A percentile compares a stretch with the other conserved stretches of the same genome.
Evolutionary conservation across 2,113 vertebrate species (phyloP).

Genomic region (Corythornis cristatus): DNA sequence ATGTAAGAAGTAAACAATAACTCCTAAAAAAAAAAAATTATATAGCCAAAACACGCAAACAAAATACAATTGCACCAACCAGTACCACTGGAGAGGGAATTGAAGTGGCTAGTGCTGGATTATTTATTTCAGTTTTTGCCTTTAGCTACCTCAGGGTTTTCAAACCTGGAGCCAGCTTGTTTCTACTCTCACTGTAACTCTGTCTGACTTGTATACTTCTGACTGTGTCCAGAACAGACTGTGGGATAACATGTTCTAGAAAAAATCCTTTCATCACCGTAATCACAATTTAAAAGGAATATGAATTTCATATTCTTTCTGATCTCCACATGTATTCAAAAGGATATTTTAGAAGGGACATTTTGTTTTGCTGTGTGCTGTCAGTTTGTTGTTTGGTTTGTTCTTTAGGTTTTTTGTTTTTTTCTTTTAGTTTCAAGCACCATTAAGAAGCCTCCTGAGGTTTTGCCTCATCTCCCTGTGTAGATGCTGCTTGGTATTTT

Average conservation of each 20-base stretch:
- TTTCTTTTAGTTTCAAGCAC: neutral
- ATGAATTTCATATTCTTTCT: neutral
- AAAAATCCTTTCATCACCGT: neutral
- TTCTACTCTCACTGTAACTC: neutral
- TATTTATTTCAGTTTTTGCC: neutral
- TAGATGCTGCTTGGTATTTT: neutral
- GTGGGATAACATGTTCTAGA: neutral
- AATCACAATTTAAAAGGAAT: neutral
- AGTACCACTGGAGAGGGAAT: neutral
- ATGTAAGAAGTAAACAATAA: neutral
- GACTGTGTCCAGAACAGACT: neutral
- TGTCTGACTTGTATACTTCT: neutral
- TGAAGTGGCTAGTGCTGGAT: neutral
- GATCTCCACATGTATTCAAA: neutral
- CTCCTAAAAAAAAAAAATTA: neutral
- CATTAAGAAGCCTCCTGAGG: neutral
- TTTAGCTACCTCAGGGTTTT: neutral
- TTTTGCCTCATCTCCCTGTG: neutral
- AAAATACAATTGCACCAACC: neutral
- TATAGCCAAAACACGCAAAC: neutral
- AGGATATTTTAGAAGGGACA: neutral
- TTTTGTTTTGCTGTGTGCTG: neutral
- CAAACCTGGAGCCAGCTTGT: neutral
- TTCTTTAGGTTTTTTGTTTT: no score
- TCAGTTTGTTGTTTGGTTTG: neutral